phyloP scores from a whole-genome alignment of 2,113 vertebrate species.

The Actenoides lindsayi region DNA sequence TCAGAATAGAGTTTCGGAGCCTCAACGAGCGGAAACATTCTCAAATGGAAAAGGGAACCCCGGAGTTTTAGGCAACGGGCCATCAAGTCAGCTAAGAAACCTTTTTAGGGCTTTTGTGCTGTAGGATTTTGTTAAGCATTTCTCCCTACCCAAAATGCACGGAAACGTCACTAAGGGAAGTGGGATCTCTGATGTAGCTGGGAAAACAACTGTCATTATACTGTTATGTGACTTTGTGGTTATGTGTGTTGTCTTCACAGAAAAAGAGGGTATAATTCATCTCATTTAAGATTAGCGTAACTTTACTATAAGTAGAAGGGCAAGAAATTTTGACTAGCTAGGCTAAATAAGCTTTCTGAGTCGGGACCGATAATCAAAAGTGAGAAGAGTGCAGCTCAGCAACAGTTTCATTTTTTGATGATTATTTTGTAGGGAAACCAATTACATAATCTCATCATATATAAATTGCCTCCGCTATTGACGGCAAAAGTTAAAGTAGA shows the following conservation, averaged over 20 bases:
- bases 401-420: neutral
- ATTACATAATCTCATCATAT: neutral
- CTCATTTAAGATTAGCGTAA: neutral
- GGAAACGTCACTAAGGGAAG: neutral
- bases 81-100: neutral
- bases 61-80: neutral
- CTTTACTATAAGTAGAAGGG: neutral
- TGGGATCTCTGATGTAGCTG: neutral
- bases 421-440: neutral
- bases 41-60: neutral
- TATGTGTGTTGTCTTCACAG: neutral
- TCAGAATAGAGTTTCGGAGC: neutral
- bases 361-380: neutral
- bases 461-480: neutral
- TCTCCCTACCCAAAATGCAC: neutral
- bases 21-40: neutral
- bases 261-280: neutral
- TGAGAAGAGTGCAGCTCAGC: neutral
- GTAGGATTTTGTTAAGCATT: neutral
- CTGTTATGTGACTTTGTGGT: neutral
- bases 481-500: conserved; percentile 19
- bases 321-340: neutral
- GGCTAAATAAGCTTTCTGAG: neutral
- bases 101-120: neutral
- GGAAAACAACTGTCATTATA: neutral